A percentile compares a stretch with the other conserved stretches of the same genome.
Evolutionary conservation across 2,888 invertebrate genomes (phyloP).

Genomic region (Daptonema setosum): DNA sequence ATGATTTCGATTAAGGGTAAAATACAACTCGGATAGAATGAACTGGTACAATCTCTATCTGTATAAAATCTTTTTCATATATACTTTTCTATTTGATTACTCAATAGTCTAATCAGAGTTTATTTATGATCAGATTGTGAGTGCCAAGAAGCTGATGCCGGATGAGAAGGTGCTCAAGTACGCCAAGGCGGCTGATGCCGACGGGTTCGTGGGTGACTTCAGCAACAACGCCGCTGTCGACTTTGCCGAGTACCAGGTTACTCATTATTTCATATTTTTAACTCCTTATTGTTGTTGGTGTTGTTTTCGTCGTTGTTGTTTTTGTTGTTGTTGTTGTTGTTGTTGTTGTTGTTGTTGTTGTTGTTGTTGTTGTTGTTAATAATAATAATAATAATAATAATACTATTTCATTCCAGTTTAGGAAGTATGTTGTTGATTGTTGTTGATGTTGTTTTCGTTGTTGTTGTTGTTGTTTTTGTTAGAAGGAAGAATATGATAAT

Average conservation of each 20-base stretch:
- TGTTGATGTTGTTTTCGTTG: neutral
- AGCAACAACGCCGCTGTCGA: neutral
- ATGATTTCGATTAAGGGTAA: too few species aligned
- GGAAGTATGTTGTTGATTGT: neutral
- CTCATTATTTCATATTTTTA: too few species aligned
- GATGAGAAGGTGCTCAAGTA: slow-evolving; percentile 21
- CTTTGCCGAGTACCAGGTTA: neutral
- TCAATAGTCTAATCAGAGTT: too few species aligned
- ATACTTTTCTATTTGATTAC: too few species aligned
- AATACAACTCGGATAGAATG: too few species aligned
- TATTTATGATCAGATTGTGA: slow-evolving; percentile 11
- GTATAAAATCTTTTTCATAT: too few species aligned
- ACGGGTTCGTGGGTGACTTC: slow-evolving; percentile 23
- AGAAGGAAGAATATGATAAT: too few species aligned
- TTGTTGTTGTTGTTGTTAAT: too few species aligned
- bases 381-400: neutral
- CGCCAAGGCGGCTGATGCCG: slow-evolving; percentile 18
- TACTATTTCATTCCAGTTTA: neutral
- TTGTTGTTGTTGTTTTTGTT: neutral
- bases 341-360: neutral
- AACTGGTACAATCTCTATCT: too few species aligned
- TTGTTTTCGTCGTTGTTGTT: neutral
- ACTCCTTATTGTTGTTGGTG: too few species aligned
- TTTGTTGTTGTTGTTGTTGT: neutral
- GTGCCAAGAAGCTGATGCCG: slow-evolving; percentile 12